Evolutionary conservation across 2,797 vertebrate genomes (phyloP).

Genomic region (Benthosema pterotum): DNA sequence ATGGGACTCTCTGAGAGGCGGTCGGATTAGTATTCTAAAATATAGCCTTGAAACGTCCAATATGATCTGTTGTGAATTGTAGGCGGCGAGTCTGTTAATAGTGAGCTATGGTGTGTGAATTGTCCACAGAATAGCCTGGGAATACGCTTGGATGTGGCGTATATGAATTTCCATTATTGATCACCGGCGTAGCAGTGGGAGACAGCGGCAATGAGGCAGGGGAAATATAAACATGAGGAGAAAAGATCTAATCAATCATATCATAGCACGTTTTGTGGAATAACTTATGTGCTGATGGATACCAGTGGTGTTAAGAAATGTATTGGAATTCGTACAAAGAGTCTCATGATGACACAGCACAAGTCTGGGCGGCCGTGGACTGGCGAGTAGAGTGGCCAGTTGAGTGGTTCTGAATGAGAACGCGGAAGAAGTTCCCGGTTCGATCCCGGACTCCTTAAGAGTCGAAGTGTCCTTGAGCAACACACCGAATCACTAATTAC

Average conservation of each 20-base stretch:
- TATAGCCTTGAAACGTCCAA: no score
- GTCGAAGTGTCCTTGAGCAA: no score
- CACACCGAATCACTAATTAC: no score
- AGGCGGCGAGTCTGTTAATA: no score
- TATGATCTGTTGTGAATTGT: no score
- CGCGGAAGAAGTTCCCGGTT: no score
- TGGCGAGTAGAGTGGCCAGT: no score
- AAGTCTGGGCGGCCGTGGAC: no score
- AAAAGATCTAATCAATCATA: slow-evolving; percentile 42
- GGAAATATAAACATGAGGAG: background rate
- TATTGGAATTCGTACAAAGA: background rate
- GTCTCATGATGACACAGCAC: background rate
- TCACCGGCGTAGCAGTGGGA: slow-evolving; percentile 28
- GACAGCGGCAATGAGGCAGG: slow-evolving; percentile 33
- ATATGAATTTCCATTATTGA: slow-evolving; percentile 46
- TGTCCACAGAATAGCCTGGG: slow-evolving; percentile 16
- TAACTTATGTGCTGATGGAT: slow-evolving; percentile 16
- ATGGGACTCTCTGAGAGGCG: no score
- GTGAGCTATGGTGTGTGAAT: slow-evolving; percentile 7
- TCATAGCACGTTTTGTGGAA: slow-evolving; percentile 26
- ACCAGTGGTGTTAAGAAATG: background rate
- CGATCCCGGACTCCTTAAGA: no score
- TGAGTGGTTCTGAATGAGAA: no score
- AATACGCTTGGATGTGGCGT: slow-evolving; percentile 35
- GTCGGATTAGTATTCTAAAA: no score